Conservation (phyloP, 30 jellyfish, hydroid and myxozoan genomes). For the Nemopilema nomurai region DNA sequence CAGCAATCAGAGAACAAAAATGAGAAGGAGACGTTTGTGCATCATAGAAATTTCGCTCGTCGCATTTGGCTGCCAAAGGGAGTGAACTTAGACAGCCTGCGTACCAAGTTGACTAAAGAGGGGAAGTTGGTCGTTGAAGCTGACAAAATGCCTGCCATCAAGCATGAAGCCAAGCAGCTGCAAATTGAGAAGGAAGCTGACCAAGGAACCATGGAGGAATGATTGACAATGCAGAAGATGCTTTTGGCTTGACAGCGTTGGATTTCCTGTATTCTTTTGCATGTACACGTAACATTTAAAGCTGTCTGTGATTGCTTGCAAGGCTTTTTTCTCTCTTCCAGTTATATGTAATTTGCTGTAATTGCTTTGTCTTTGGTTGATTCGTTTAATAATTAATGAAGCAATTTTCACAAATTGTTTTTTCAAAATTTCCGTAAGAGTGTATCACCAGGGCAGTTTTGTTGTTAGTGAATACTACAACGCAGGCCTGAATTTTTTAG, state of each 20-base stretch:
- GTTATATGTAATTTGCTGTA: too few relatives aligned
- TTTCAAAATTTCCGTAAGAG: too few relatives aligned
- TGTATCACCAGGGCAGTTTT: too few relatives aligned
- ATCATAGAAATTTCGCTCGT: conserved; percentile 59
- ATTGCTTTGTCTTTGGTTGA: too few relatives aligned
- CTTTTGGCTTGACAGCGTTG: not conserved
- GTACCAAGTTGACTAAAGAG: conserved; percentile 42
- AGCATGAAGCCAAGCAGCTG: conserved; percentile 32
- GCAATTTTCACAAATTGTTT: too few relatives aligned
- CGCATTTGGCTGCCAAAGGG: conserved; percentile 50
- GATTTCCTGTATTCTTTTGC: not conserved
- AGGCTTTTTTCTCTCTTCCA: too few relatives aligned
- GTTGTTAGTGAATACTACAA: too few relatives aligned
- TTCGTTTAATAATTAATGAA: too few relatives aligned
- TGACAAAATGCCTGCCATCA: conserved; percentile 48
- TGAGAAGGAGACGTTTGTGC: conserved; percentile 42
- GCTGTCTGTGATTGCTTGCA: too few relatives aligned
- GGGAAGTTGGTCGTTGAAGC: conserved; percentile 59
- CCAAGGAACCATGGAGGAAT: conserved; percentile 20
- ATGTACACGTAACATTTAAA: too few relatives aligned
- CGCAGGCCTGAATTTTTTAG: too few relatives aligned
- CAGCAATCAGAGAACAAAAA: conserved; percentile 43
- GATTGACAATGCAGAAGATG: not conserved
- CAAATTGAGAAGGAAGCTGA: conserved; percentile 21
- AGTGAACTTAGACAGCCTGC: conserved; percentile 44